Conservation (phyloP, 2,113 vertebrate genomes). For the Erythrocebus patas region DNA sequence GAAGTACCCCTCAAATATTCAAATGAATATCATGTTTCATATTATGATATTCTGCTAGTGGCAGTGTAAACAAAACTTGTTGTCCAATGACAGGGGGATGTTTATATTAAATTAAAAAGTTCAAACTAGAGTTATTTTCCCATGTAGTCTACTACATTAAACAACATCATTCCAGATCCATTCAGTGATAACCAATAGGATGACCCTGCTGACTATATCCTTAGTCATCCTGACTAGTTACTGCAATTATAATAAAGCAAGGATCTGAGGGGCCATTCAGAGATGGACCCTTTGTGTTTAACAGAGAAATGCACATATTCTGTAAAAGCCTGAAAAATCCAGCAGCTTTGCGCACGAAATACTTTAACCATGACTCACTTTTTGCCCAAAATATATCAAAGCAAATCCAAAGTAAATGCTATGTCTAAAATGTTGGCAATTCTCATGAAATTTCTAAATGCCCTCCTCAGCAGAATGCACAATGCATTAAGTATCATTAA, state of each 20-base stretch:
- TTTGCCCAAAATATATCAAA: conserved; percentile 58
- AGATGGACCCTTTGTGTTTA: not conserved
- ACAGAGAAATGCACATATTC: conserved; percentile 25
- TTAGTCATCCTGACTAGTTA: not conserved
- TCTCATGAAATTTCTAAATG: conserved; percentile 3
- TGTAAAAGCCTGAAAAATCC: conserved; percentile 23
- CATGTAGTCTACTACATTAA: not conserved
- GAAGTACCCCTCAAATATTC: not conserved
- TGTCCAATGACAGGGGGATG: not conserved
- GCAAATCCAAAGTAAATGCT: conserved; percentile 52
- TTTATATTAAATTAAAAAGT: not conserved
- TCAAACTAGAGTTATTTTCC: not conserved
- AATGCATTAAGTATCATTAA: not conserved
- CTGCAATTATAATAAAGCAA: not conserved
- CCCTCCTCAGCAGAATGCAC: not conserved
- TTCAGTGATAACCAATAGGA: not conserved
- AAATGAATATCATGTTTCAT: not conserved
- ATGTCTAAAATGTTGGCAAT: conserved; percentile 45
- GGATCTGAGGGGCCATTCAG: not conserved
- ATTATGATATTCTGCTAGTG: not conserved
- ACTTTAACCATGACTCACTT: conserved; percentile 60
- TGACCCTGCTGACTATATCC: not conserved
- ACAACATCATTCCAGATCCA: not conserved
- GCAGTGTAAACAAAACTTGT: not conserved
- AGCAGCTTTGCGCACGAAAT: conserved; percentile 34